phyloP scores from a whole-genome alignment of 2,888 invertebrate species.

The Vanessa cardui region DNA sequence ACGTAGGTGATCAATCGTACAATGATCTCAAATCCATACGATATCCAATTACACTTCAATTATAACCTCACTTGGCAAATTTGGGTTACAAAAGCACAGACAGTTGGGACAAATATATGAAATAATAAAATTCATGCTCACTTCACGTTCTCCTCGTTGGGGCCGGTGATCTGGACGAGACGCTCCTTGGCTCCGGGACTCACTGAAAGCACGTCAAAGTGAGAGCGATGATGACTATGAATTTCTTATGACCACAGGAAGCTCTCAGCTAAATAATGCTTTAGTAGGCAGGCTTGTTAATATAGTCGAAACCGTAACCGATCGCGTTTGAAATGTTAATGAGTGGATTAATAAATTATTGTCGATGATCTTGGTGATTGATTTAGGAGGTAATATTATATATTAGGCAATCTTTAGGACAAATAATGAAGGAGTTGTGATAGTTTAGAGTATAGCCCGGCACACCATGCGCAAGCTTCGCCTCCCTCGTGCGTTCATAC shows the following conservation, averaged over 20 bases:
- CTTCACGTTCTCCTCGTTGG: slow-evolving; percentile 96
- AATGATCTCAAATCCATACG: neutral
- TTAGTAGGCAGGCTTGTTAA: slow-evolving; percentile 34
- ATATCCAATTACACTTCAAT: neutral
- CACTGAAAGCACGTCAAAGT: slow-evolving; percentile 84
- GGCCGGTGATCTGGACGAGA: slow-evolving; percentile 97
- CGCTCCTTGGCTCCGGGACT: slow-evolving; percentile 97
- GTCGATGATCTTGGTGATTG: neutral
- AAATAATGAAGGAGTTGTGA: slow-evolving; percentile 37
- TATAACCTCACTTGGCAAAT: no score
- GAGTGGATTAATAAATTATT: slow-evolving; percentile 7
- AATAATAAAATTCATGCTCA: slow-evolving; percentile 71
- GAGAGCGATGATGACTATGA: neutral
- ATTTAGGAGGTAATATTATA: neutral
- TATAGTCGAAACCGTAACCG: slow-evolving; percentile 28
- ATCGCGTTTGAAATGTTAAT: slow-evolving; percentile 22
- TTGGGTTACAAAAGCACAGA: no score
- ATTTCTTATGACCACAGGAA: slow-evolving; percentile 42
- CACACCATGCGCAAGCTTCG: slow-evolving; percentile 71
- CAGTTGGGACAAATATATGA: no score
- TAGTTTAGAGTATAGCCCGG: slow-evolving; percentile 55
- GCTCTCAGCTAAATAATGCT: slow-evolving; percentile 60
- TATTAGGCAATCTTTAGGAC: slow-evolving; percentile 35
- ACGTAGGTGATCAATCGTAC: no score
- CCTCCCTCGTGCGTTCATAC: slow-evolving; percentile 85